Evolutionary conservation across 1,140 invertebrate species (phyloP), one percentile per base, ranked within the genome.

Genomic region (Sarcophaga peregrina): DNA sequence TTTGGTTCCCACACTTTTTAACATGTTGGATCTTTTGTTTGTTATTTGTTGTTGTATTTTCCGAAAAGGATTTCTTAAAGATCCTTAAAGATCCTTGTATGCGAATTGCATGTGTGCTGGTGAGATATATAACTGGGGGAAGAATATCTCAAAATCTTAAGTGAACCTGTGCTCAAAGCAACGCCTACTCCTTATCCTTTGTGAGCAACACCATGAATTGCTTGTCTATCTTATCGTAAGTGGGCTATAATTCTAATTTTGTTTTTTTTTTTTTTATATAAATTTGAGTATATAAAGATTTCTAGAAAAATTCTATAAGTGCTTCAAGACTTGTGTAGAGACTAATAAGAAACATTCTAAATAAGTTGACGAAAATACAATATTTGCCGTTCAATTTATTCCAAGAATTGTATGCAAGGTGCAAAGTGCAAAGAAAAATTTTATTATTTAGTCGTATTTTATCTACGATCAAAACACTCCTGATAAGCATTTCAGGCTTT

Each of bases 1-100:
- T 62, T 76, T 47, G 74, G 45, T 76, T 78, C 75, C 75, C 75
- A 78, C 75, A 78, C 75, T 78, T 78, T 72, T 52, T 20, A 68
- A 62, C 9, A 68, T 68, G 15, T 68, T 68, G 1, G 62, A 20
- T 68, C 20, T 68, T 68, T 20, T 58, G 54, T n/a, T n/a, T 58
- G 10, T 3, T n/a, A 58, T 15, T 11, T 58, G 15, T 58, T 37
- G 25, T 37, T 37, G 25, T 37, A 37, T 37, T 37, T 2, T 4
- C 1, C 25, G 11, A 7, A 58, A 68, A 68, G 62, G 62, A 68
- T 25, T 58, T 58, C 20, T 20, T 68, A 68, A 68, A 25, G 62
- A 68, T 62, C 8, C 58, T 17, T 62, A 62, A 17, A 15, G 8
- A 68, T 20, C 20, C 20, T n/a, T 76, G 45, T 76, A 78, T 78